Conservation (phyloP, 64 coral and sea anemone genomes). For the Montipora foliosa region DNA sequence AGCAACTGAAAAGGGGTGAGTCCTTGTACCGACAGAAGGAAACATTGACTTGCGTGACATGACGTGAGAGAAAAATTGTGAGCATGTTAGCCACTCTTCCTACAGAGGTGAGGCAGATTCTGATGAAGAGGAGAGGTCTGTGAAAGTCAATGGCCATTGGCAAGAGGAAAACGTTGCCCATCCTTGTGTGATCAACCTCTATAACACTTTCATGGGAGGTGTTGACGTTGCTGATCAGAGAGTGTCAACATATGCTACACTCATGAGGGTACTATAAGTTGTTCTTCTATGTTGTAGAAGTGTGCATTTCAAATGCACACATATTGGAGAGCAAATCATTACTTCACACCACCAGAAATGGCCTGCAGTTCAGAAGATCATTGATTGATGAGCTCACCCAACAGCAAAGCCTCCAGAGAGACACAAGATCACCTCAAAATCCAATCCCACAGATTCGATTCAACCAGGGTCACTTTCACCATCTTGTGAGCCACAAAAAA, state of each 20-base stretch:
- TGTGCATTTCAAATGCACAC: too few species aligned
- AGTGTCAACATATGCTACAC: not conserved
- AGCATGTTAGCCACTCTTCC: conserved; percentile 19
- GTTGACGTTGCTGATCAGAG: conserved; percentile 33
- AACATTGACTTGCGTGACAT: not conserved
- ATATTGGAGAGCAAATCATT: too few species aligned
- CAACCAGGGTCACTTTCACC: too few species aligned
- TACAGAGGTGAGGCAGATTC: not conserved
- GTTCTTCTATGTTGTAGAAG: too few species aligned
- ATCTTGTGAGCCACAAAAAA: too few species aligned
- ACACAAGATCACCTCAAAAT: too few species aligned
- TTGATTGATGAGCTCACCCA: too few species aligned
- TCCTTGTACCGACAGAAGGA: not conserved
- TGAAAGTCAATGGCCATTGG: not conserved
- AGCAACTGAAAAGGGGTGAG: not conserved
- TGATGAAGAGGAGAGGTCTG: not conserved
- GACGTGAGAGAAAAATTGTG: conserved; percentile 38
- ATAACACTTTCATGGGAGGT: conserved; percentile 15
- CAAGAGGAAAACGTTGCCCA: not conserved
- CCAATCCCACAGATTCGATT: too few species aligned
- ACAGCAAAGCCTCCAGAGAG: too few species aligned
- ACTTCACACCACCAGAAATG: too few species aligned
- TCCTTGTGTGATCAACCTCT: not conserved
- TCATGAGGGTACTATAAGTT: too few species aligned
- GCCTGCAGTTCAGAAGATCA: too few species aligned